A percentile compares a stretch with the other conserved stretches of the same genome.
These are phyloP conservation scores for Chrysomallon squamiferum DNA, from an alignment of 1,140 invertebrate species.

Conservation along the genomic window DNA sequence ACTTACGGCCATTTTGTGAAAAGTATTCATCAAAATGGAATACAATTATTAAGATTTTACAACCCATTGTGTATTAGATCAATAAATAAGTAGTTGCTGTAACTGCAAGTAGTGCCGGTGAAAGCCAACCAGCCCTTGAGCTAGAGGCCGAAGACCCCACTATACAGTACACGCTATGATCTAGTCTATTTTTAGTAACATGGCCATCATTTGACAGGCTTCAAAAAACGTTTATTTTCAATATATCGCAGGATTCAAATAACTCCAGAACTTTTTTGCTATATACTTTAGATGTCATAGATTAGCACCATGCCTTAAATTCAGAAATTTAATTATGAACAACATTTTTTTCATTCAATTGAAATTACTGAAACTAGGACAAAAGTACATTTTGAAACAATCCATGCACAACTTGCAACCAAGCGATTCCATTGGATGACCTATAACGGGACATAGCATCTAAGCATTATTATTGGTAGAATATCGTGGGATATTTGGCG, in stretches of 20 bases:
- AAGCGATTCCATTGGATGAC: conserved; percentile 9
- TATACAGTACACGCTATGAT: conserved; percentile 21
- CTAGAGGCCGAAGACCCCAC: conserved; percentile 20
- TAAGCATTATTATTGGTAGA: too few species aligned
- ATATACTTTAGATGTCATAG: conserved; percentile 6
- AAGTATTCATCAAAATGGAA: neutral
- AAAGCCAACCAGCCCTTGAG: conserved; percentile 13
- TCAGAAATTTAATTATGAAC: conserved; percentile 1
- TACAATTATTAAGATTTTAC: neutral
- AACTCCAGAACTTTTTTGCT: neutral
- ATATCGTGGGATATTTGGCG: too few species aligned
- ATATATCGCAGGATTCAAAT: neutral
- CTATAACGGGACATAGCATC: too few species aligned
- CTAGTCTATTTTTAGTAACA: conserved; percentile 32
- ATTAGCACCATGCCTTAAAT: conserved; percentile 8
- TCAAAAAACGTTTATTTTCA: conserved; percentile 14
- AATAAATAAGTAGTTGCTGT: neutral
- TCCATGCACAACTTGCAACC: conserved; percentile 14
- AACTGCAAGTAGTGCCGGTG: conserved; percentile 32
- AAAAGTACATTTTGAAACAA: neutral
- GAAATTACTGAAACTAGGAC: conserved; percentile 11
- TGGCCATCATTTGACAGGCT: neutral
- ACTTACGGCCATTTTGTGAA: conserved; percentile 6
- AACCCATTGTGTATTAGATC: neutral
- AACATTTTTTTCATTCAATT: conserved; percentile 2